Conservation (phyloP, 1,140 invertebrate genomes). For the Dreissena polymorpha region DNA sequence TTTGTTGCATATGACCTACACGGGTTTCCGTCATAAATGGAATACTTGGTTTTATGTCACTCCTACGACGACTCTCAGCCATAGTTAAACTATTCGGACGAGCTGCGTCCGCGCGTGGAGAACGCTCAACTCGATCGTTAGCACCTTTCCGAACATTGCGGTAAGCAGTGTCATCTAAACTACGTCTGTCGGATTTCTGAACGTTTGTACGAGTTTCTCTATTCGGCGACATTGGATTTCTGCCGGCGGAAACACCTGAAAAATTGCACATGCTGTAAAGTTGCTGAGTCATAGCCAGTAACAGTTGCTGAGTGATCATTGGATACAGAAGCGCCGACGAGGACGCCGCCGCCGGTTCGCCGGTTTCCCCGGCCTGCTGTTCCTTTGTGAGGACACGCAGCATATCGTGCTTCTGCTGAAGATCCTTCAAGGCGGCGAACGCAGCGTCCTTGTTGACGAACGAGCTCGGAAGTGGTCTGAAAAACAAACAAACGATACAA, state of each 20-base stretch:
- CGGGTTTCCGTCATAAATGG: background rate
- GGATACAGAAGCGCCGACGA: slow-evolving; percentile 41
- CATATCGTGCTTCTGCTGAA: slow-evolving; percentile 31
- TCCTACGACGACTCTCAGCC: background rate
- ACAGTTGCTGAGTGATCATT: slow-evolving; percentile 43
- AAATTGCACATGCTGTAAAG: slow-evolving; percentile 41
- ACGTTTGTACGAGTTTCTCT: no score
- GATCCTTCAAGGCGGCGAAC: slow-evolving; percentile 29
- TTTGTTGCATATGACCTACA: background rate
- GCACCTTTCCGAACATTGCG: no score
- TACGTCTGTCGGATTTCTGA: no score
- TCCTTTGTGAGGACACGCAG: slow-evolving; percentile 16
- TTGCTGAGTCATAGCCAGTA: slow-evolving; percentile 49
- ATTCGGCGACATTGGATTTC: no score
- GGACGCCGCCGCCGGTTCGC: background rate
- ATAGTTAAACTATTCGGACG: no score
- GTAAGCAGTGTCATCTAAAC: no score
- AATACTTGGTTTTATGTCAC: background rate
- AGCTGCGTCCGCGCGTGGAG: no score
- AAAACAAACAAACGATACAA: slow-evolving; percentile 17
- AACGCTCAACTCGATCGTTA: no score
- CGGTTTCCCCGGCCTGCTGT: background rate
- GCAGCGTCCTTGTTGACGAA: slow-evolving; percentile 33
- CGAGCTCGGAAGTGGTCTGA: slow-evolving; percentile 35
- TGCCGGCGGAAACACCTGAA: background rate